Percentiles rank a stretch among this genome's conserved stretches.
phyloP scores from a whole-genome alignment of 2,888 invertebrate genomes.

The Zaprionus lineosus region DNA sequence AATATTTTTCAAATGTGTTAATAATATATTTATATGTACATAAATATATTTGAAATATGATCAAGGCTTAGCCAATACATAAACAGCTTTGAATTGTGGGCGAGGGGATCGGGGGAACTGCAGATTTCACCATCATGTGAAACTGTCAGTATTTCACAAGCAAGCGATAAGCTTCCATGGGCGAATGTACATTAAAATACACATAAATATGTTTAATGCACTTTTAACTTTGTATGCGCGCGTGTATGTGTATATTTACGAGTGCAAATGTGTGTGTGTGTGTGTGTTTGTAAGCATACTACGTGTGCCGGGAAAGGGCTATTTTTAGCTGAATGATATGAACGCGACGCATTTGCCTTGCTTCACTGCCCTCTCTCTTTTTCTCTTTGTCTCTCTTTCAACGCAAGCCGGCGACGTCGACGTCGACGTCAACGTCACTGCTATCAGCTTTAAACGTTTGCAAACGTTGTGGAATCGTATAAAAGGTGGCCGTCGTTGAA shows the following conservation, averaged over 20 bases:
- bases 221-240: neutral
- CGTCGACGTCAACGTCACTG: conserved; percentile 14
- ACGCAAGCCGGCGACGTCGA: no score
- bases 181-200: no score
- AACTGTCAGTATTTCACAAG: conserved; percentile 8
- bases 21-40: neutral
- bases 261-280: neutral
- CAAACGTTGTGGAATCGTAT: conserved; percentile 45
- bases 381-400: neutral
- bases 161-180: no score
- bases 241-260: neutral
- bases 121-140: conserved; percentile 36
- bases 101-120: no score
- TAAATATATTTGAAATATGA: neutral
- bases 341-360: neutral
- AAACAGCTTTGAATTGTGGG: conserved; percentile 28
- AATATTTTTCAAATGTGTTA: neutral
- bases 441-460: conserved; percentile 44
- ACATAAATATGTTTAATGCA: neutral
- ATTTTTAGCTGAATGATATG: conserved; percentile 21
- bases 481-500: conserved; percentile 67
- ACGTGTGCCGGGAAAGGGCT: neutral
- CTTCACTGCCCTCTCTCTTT: neutral
- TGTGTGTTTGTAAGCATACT: neutral
- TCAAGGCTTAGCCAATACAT: no score